Conservation (phyloP, 2,888 invertebrate genomes). For the Hermodice carunculata region DNA sequence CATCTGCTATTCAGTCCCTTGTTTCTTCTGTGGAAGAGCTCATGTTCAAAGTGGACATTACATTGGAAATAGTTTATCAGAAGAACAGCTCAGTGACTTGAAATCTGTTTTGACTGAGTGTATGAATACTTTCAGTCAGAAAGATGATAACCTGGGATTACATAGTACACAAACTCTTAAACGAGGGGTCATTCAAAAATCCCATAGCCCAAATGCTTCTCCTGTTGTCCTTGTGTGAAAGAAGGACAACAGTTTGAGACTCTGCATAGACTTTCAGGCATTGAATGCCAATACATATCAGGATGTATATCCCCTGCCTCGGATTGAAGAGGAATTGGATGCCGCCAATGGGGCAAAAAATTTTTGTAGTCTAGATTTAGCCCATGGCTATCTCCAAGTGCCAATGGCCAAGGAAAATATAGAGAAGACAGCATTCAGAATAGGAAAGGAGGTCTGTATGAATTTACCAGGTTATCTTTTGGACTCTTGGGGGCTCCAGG, state of each 20-base stretch:
- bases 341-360: slow-evolving; percentile 33
- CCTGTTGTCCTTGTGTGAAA: slow-evolving; percentile 44
- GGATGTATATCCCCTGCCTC: slow-evolving; percentile 46
- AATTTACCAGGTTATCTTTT: slow-evolving; percentile 39
- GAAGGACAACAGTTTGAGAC: slow-evolving; percentile 30
- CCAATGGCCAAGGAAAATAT: slow-evolving; percentile 37
- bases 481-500: slow-evolving; percentile 39
- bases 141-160: no score
- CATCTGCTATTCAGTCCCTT: no score
- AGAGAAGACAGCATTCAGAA: slow-evolving; percentile 43
- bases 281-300: slow-evolving; percentile 44
- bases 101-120: no score
- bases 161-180: no score
- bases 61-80: no score
- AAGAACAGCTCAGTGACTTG: no score
- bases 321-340: slow-evolving; percentile 47
- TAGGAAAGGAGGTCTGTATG: slow-evolving; percentile 36
- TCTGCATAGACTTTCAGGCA: slow-evolving; percentile 46
- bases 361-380: slow-evolving; percentile 40
- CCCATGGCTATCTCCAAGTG: slow-evolving; percentile 47
- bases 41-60: no score
- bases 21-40: no score
- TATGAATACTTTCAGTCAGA: no score
- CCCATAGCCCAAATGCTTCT: slow-evolving; percentile 43
- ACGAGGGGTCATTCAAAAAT: no score